Evolutionary conservation across 2,888 invertebrate species (phyloP), one percentile per base, ranked within the genome.

Genomic region (Petrolisthes manimaculis): DNA sequence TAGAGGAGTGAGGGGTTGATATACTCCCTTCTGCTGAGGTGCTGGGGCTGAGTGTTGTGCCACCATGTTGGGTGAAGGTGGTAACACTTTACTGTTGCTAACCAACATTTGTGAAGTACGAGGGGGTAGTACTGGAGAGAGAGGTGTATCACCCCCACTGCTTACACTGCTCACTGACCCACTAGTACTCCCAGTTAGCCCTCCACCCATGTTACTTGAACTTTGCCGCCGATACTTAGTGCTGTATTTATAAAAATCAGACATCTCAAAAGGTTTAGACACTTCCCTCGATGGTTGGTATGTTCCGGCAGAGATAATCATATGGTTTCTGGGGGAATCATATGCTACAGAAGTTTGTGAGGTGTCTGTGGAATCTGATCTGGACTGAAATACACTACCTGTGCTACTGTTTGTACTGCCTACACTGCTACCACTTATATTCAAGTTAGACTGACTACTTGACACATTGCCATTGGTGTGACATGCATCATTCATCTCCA

Each of bases 191-290:
- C 86, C 79, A 74, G 83, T 88, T 24, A 88, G 67, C 3, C 90
- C 88, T 5, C 90, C 88, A 21, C 53, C 87, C 67, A 88, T 18
- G 92, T 88, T 93, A 92, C 89, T 83, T n/a, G 90, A 79, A 89
- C 90, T 91, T 90, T 94, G 95, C 91, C 97, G 96, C 90, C 98
- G 95, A 93, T 96, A 97, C 93, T 98, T 97, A 5, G 97, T 98
- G 84, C 98, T 98, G 93, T 99, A 99, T 93, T 98, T 99, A 93
- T 98, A 99, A 93, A 98, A 98, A 93, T 99, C 99, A 0, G 98
- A 96, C 97, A 98, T 98, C 94, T 98, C 98, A 94, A 98, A 99
- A 4, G 98, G 98, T 93, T 99, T 99, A 0, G 97, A 97, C 87
- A 97, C 97, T 94, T 99, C 98, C 37, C 92, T 92, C 83, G 92